Base-by-base conservation (phyloP, 2,888 invertebrate genomes). In the Lathronympha strigana region DNA sequence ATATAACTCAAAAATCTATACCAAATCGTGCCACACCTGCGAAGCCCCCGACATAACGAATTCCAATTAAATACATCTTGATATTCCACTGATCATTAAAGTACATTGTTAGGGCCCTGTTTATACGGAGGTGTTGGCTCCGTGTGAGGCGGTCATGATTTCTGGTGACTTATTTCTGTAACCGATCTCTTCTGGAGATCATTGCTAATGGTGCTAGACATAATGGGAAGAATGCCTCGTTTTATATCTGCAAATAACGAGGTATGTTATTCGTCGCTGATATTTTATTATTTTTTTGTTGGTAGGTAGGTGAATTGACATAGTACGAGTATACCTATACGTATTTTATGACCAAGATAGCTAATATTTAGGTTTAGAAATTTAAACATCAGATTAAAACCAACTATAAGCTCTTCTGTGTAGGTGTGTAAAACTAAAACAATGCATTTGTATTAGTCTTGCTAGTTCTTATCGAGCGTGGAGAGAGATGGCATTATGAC, bases 21-120 rank as follows among this genome's bases (percentile, higher is more conserved):
- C 86, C 23, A 87, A 85, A 85, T 81, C 80, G 82, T 83, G 81
- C 76, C 68, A 85, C 87, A 89, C 87, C 86, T 87, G 88, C 84
- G 70, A 81, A 81, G 73, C 75, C 76, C 76, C 76, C 77, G 70
- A 74, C 74, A 81, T 82, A 84, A 83, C 85, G 83, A 86, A 86
- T 82, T 75, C 87, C 87, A 87, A 87, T 91, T 92, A 91, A 90
- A 90, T 89, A 88, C 87, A 92, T 92, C 92, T 88, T 81, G 92
- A 92, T 91, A 84, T 82, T 71, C 73, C 67, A 74, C 76, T 72
- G 85, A 88, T 90, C 89, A 89, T 88, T 89, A 87, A 81, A 76
- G 82, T 75, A 75, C 80, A 86, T 84, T 82, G 86, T 85, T 84
- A 86, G 75, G 69, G 69, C 38, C 67, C 78, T 81, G 81, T 80